phyloP scores from a whole-genome alignment of 2,888 invertebrate genomes.

The Latrodectus hesperus region DNA sequence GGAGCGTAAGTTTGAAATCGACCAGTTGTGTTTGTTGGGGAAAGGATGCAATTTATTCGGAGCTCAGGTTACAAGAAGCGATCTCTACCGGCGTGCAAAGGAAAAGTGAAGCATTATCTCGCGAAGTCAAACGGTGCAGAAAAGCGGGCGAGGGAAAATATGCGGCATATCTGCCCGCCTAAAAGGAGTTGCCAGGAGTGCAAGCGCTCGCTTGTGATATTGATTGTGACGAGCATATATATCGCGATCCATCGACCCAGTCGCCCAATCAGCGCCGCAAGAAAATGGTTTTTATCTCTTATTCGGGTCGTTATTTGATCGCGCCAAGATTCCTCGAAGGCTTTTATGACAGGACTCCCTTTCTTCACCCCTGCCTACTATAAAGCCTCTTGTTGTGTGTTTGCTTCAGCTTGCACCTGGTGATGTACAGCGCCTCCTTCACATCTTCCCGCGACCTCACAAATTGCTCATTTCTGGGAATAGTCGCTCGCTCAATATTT shows the following conservation, averaged over 20 bases:
- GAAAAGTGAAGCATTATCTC: no score
- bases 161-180: slow-evolving; percentile 20
- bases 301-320: slow-evolving; percentile 50
- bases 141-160: slow-evolving; percentile 2
- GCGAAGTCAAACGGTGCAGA: not conserved
- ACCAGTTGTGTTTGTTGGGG: no score
- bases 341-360: slow-evolving; percentile 27
- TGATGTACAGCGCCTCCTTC: no score
- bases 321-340: slow-evolving; percentile 32
- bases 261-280: slow-evolving; percentile 43
- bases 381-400: not conserved
- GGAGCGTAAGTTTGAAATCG: no score
- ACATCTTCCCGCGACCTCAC: no score
- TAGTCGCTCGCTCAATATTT: no score
- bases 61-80: no score
- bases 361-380: no score
- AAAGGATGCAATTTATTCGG: no score
- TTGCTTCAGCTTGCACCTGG: not conserved
- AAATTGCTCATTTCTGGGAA: no score
- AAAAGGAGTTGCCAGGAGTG: not conserved
- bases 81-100: no score
- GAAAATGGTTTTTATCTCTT: slow-evolving; percentile 38
- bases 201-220: slow-evolving; percentile 22
- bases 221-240: slow-evolving; percentile 40
- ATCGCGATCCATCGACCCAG: slow-evolving; percentile 43